Evolutionary conservation across 2,113 vertebrate genomes (phyloP).

Genomic region (Tychaedon coryphoeus): DNA sequence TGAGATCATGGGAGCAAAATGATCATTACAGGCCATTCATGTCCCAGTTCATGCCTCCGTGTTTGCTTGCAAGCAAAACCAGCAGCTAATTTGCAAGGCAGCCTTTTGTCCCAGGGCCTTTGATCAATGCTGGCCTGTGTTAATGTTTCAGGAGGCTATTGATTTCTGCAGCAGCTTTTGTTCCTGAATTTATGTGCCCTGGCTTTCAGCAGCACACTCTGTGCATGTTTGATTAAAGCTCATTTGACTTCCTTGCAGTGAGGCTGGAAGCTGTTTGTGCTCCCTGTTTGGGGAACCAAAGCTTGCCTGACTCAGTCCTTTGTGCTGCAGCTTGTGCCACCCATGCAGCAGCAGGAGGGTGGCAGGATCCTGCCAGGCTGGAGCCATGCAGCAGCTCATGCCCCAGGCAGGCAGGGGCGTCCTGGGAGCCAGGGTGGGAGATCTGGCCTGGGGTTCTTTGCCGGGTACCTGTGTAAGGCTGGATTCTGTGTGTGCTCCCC

Average conservation of each 20-base stretch:
- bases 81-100: conserved; percentile 83
- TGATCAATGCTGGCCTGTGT: conserved; percentile 88
- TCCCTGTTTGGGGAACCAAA: conserved; percentile 81
- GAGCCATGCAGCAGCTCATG: conserved; percentile 75
- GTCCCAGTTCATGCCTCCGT: conserved; percentile 65
- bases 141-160: conserved; percentile 94
- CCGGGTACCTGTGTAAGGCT: fast-evolving
- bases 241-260: conserved; percentile 83
- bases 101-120: conserved; percentile 82
- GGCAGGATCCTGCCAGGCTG: conserved; percentile 80
- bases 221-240: conserved; percentile 96
- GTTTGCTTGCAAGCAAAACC: conserved; percentile 74
- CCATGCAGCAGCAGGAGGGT: conserved; percentile 79
- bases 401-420: conserved; percentile 72
- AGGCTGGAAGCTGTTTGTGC: conserved; percentile 76
- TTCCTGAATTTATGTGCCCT: conserved; percentile 81
- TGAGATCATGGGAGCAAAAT: conserved; percentile 42
- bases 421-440: conserved; percentile 69
- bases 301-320: conserved; percentile 81
- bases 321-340: conserved; percentile 85
- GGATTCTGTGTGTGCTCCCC: fast-evolving
- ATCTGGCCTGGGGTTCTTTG: conserved; percentile 68
- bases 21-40: conserved; percentile 62
- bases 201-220: conserved; percentile 71
- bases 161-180: conserved; percentile 89